phyloP scores from a whole-genome alignment of 1,140 invertebrate species.

The Trichonephila clavipes region DNA sequence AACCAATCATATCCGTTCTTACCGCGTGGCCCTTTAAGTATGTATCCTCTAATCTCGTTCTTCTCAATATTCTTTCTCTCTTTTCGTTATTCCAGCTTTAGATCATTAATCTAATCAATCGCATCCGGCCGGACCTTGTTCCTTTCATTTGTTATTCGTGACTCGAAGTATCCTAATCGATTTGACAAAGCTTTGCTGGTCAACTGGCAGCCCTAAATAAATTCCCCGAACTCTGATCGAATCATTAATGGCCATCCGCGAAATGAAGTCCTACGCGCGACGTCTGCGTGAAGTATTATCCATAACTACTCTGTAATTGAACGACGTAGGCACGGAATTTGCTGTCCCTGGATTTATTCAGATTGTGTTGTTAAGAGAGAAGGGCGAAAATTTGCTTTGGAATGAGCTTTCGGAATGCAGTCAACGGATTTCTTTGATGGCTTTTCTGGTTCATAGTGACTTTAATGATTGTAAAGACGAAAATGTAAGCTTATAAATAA shows the following conservation, averaged over 20 bases:
- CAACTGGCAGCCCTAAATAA: conserved; percentile 29
- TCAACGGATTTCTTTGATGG: neutral
- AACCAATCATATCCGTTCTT: too few species aligned
- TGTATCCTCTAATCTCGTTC: neutral
- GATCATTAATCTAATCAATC: neutral
- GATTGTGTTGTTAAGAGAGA: neutral
- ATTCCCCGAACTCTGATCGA: conserved; percentile 45
- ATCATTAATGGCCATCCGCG: conserved; percentile 31
- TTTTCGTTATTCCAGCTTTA: neutral
- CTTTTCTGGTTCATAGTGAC: too few species aligned
- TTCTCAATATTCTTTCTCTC: neutral
- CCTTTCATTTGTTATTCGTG: conserved; percentile 49
- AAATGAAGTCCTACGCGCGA: neutral
- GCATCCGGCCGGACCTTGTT: neutral
- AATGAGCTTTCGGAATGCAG: neutral
- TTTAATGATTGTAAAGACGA: too few species aligned
- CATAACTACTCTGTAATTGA: conserved; percentile 18
- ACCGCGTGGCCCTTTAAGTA: too few species aligned
- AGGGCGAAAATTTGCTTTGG: neutral
- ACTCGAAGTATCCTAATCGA: conserved; percentile 11
- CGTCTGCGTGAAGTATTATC: neutral
- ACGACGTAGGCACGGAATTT: neutral
- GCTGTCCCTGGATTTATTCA: neutral
- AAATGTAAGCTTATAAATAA: too few species aligned
- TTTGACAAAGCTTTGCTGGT: conserved; percentile 47